Percentiles rank a stretch among this genome's conserved stretches.
These are phyloP conservation scores for Lutjanus erythropterus DNA, from an alignment of 2,113 vertebrate genomes.

Conservation along the genomic window DNA sequence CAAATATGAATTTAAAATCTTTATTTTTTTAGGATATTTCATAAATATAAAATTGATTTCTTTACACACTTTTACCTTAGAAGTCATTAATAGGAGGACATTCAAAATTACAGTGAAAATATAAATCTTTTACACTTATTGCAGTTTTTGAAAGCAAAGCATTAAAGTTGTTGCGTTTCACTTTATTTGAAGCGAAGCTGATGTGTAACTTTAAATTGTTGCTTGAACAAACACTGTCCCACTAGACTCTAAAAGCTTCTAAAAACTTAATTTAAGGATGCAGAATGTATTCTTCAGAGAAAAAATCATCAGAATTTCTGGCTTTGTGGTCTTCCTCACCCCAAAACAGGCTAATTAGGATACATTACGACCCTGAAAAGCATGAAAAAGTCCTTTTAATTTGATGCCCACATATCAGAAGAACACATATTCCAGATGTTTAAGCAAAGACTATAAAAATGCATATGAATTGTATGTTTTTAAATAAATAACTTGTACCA, in stretches of 20 bases:
- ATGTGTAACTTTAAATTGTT: no score
- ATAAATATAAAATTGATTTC: no score
- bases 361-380: not conserved
- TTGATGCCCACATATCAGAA: not conserved
- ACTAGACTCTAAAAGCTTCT: not conserved
- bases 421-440: not conserved
- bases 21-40: no score
- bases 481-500: not conserved
- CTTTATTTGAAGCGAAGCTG: no score
- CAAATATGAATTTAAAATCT: no score
- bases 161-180: no score
- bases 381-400: not conserved
- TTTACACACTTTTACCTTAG: no score
- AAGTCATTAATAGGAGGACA: no score
- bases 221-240: no score
- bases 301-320: not conserved
- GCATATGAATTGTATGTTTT: not conserved
- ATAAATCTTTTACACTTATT: no score
- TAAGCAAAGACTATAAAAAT: not conserved
- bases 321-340: not conserved
- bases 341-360: not conserved
- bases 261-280: not conserved
- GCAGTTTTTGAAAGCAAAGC: no score
- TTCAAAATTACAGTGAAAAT: no score
- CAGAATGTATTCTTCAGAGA: not conserved